Evolutionary conservation across 2,888 invertebrate genomes (phyloP), one percentile per base, ranked within the genome.

Genomic region (Acrobasis suavella): DNA sequence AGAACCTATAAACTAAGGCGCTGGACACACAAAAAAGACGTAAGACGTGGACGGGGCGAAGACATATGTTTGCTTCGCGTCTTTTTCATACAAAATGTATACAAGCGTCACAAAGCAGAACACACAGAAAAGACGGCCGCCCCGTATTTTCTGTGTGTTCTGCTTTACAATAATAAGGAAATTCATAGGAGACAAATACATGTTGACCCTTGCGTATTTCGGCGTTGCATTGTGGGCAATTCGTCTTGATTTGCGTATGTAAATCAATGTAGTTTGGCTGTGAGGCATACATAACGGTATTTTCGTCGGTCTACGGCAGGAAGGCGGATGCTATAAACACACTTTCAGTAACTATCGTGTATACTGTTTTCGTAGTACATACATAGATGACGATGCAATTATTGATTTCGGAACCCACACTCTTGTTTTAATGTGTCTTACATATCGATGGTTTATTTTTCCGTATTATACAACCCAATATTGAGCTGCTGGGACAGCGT

Each of bases 161-260:
- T n/a, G n/a, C n/a, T n/a, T n/a, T n/a, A n/a, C n/a, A 22, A 22
- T 22, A 2, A 32, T 32, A 32, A 46, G 14, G 12, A n/a, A 46
- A 46, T 9, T 14, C 7, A 10, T 46, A 46, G 12, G n/a, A 46
- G 46, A n/a, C 46, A 14, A 32, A 12, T 46, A 12, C 42, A 46
- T 46, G 14, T n/a, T n/a, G 46, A 46, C 46, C 12, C 46, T n/a
- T 74, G 73, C 72, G 78, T 82, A 87, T 86, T 89, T 85, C 71
- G 86, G 83, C 82, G 83, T 81, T 83, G 85, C 83, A 86, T 85
- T 85, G 88, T 85, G 81, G 78, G 84, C 84, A 88, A 89, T 89
- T 91, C 90, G 89, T 89, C 90, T 91, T 86, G 88, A 89, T 87
- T 89, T 87, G 89, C 89, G 89, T 90, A 91, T 91, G 90, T 89